Evolutionary conservation across 2,113 vertebrate genomes (phyloP).

Genomic region (Nerophis ophidion): DNA sequence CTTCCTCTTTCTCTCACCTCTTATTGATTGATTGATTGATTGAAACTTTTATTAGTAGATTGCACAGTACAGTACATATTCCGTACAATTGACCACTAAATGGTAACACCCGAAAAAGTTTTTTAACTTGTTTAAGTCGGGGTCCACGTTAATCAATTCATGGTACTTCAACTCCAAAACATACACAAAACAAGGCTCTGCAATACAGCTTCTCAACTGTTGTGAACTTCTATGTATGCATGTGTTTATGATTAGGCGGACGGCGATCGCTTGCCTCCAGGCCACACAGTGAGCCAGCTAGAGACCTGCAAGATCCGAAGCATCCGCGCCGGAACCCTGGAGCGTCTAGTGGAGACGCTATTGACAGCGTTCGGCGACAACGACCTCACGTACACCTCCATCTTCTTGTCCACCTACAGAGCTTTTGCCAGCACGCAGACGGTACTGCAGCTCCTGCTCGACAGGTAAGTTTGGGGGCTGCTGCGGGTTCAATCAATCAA

Average conservation of each 20-base stretch:
- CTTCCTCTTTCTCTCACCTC: not conserved
- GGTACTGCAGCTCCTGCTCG: conserved; percentile 84
- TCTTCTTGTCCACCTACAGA: conserved; percentile 91
- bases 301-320: conserved; percentile 93
- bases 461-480: conserved; percentile 66
- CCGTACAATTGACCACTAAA: too few relatives aligned
- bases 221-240: not conserved
- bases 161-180: not conserved
- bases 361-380: conserved; percentile 89
- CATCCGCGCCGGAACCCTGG: conserved; percentile 88
- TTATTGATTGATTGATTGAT: too few relatives aligned
- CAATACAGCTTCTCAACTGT: too few relatives aligned
- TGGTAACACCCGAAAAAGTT: too few relatives aligned
- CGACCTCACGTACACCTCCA: conserved; percentile 91
- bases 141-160: too few relatives aligned
- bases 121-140: too few relatives aligned
- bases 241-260: conserved; percentile 59
- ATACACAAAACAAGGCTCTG: not conserved
- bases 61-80: too few relatives aligned
- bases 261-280: conserved; percentile 85
- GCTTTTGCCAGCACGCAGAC: conserved; percentile 82
- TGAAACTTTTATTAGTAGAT: too few relatives aligned
- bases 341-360: conserved; percentile 92
- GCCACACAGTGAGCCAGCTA: conserved; percentile 87
- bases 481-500: too few relatives aligned